Evolutionary conservation across 2,888 invertebrate species (phyloP).

Genomic region (Cheilosia vulpina): DNA sequence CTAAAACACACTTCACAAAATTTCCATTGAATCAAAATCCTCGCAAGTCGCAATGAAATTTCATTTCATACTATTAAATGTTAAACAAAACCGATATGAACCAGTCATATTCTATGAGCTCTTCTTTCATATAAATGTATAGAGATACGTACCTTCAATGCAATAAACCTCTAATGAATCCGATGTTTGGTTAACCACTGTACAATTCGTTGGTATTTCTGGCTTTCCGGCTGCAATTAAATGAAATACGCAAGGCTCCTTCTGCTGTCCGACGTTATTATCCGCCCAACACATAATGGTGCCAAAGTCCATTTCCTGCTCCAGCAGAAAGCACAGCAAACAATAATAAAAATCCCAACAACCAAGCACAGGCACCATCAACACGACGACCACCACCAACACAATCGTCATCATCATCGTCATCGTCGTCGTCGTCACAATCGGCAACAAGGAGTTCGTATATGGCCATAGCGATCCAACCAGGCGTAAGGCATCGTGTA

Average conservation of each 20-base stretch:
- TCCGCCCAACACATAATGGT: conserved; percentile 90
- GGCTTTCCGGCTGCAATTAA: conserved; percentile 92
- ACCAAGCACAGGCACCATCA: conserved; percentile 85
- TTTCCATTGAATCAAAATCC: conserved; percentile 13
- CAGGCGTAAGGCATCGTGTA: conserved; percentile 60
- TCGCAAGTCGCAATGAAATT: conserved; percentile 9
- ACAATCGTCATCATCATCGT: conserved; percentile 73
- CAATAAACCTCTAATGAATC: conserved; percentile 91
- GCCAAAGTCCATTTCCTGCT: conserved; percentile 89
- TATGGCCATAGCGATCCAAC: conserved; percentile 43
- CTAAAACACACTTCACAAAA: background rate
- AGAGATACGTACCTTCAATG: conserved; percentile 84
- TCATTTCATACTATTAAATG: background rate
- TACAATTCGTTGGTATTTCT: conserved; percentile 91
- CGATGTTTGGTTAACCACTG: conserved; percentile 90
- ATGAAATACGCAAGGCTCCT: conserved; percentile 90
- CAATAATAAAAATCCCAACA: conserved; percentile 79
- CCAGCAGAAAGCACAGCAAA: conserved; percentile 44
- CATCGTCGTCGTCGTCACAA: conserved; percentile 40
- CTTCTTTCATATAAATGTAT: background rate
- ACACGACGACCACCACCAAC: conserved; percentile 81
- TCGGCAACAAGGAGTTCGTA: conserved; percentile 41
- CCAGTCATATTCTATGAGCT: background rate
- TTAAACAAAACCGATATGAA: background rate
- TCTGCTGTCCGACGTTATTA: conserved; percentile 89